Conservation (phyloP, 2,888 invertebrate species). For the Nasonia oneida region DNA sequence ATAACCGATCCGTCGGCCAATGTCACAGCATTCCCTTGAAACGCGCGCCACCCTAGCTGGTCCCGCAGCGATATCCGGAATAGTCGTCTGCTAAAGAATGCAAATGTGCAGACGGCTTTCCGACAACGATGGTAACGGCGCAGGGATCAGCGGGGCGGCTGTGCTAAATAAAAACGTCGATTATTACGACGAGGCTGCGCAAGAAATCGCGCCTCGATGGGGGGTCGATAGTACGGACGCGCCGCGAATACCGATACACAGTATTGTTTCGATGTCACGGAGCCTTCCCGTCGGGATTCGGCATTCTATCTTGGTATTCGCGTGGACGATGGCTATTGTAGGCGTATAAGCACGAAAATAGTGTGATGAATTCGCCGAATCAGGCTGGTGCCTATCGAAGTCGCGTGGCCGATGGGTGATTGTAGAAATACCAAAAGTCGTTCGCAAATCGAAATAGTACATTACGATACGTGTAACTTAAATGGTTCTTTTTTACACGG, state of each 20-base stretch:
- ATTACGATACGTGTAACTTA: too few species aligned
- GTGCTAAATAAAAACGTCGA: background rate
- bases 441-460: background rate
- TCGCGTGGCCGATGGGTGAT: background rate
- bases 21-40: background rate
- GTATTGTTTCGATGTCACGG: background rate
- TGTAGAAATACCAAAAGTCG: background rate
- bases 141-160: background rate
- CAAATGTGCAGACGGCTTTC: background rate
- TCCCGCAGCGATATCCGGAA: background rate
- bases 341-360: background rate
- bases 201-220: background rate
- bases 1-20: background rate
- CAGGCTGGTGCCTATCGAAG: background rate
- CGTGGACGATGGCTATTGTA: background rate
- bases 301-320: background rate
- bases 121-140: background rate
- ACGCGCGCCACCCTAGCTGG: background rate
- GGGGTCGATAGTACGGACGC: background rate
- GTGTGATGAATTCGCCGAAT: background rate
- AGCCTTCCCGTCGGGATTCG: background rate
- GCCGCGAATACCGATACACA: background rate
- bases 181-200: background rate
- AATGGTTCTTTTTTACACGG: too few species aligned
- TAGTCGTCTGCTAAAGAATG: background rate